Evolutionary conservation across 2,888 invertebrate species (phyloP), one percentile per base, ranked within the genome.

Genomic region (Gymnosoma rotundatum): DNA sequence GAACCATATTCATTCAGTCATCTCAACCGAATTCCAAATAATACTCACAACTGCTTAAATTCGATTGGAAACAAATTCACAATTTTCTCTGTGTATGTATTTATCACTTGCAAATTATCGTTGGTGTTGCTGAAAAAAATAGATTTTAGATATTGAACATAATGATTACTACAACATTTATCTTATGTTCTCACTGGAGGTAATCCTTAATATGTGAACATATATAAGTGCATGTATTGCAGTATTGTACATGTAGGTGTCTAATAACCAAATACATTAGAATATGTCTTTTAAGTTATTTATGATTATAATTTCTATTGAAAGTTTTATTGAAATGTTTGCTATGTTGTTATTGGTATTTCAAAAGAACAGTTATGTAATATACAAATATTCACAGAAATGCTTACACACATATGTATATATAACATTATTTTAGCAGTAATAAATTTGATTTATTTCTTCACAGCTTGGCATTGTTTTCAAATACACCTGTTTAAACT

Each of bases 251-350:
- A 36, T 56, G 32, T 20, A 42, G 2, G 0, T 42, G 42, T 38
- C 25, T 25, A 38, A 52, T 16, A 66, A 6, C 70, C 74, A 84
- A 84, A 78, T 84, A 73, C 74, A 69, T 70, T 81, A 54, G 80
- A 81, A 80, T 78, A 81, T 84, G 78, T 74, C 84, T 78, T 78
- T 84, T 78, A 72, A 78, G 84, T 84, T 78, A 81, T 84, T 84
- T 84, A 84, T 84, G 84, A 81, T 70, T 70, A 70, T 72, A 64
- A 66, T 81, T 78, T 60, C 78, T 60, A 45, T n/a, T 70, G 64
- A 81, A 70, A 63, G 70, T 74, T 64, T 52, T 74, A 58, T 78
- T 64, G 78, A 78, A 70, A 79, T 79, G 20, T 80, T 67, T 64
- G 61, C 69, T 69, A 45, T 74, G 32, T 25, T 52, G 10, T 21